Conservation (phyloP, 2,888 invertebrate species). For the Lucinisca nassula region DNA sequence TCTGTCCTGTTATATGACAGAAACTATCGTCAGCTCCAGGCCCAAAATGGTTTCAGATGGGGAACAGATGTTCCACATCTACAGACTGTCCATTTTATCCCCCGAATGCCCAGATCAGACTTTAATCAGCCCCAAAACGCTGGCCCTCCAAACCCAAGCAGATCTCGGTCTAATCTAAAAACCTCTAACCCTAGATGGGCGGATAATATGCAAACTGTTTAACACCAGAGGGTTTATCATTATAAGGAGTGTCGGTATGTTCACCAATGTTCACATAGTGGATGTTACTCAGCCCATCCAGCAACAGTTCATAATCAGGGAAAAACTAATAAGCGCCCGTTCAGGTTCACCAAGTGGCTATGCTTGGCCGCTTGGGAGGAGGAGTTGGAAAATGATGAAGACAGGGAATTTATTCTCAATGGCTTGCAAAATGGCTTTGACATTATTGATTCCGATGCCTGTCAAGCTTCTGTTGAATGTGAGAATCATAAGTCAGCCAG, state of each 20-base stretch:
- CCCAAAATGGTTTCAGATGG: neutral
- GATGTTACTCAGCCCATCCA: neutral
- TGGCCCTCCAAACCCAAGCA: neutral
- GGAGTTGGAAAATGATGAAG: conserved; percentile 5
- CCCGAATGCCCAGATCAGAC: neutral
- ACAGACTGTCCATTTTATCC: neutral
- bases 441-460: neutral
- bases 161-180: neutral
- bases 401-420: conserved; percentile 11
- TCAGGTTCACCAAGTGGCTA: neutral
- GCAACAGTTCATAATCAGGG: neutral
- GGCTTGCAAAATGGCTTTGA: conserved; percentile 23
- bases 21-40: conserved; percentile 1
- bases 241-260: neutral
- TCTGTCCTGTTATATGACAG: conserved; percentile 18
- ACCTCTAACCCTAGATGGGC: neutral
- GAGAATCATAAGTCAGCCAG: neutral
- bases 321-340: neutral
- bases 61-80: conserved; percentile 1
- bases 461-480: neutral
- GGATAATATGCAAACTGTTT: neutral
- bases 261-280: neutral
- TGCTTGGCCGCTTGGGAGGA: neutral
- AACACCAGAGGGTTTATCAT: neutral
- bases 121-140: neutral